phyloP scores from a whole-genome alignment of 1,140 invertebrate genomes.

The Aricia agestis region DNA sequence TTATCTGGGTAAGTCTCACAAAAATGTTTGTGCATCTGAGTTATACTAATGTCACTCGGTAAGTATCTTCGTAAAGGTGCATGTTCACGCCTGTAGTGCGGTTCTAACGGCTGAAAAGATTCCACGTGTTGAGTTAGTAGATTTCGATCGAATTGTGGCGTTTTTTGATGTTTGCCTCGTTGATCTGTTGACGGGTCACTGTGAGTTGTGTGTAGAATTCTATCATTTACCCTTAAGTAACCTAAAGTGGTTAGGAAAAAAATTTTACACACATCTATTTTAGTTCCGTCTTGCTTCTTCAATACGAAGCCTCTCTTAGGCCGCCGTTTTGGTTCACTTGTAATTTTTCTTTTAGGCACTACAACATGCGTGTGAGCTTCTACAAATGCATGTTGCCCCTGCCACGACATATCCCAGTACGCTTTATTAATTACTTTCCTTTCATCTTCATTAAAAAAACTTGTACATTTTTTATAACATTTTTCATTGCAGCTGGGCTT shows the following conservation, averaged over 20 bases:
- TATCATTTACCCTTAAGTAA: constrained; percentile 3
- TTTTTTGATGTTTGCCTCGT: constrained; percentile 16
- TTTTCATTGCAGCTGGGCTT: constrained; percentile 19
- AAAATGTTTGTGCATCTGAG: constrained; percentile 13
- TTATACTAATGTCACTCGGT: constrained; percentile 14
- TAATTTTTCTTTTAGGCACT: constrained; percentile 20
- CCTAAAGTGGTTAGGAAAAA: constrained; percentile 18
- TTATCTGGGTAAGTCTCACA: constrained; percentile 2
- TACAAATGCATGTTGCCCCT: constrained; percentile 18
- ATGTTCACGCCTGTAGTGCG: constrained; percentile 9
- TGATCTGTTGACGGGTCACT: constrained; percentile 7
- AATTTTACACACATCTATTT: constrained; percentile 19
- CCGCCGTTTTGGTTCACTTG: constrained; percentile 15
- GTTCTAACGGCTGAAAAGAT: constrained; percentile 1
- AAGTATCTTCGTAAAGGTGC: constrained; percentile 16
- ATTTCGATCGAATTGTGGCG: constrained; percentile 4
- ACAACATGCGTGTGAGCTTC: constrained; percentile 5
- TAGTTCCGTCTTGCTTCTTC: constrained; percentile 15
- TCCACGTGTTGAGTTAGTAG: constrained; percentile 13
- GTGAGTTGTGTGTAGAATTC: constrained; percentile 2
- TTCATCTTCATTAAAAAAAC: constrained; percentile 6
- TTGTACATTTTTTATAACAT: constrained; percentile 19
- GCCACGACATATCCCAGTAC: constrained; percentile 17
- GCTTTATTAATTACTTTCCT: constrained; percentile 13
- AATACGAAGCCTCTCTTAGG: constrained; percentile 16